Evolutionary conservation across 2,113 vertebrate species (phyloP).

Genomic region (Sialia sialis): DNA sequence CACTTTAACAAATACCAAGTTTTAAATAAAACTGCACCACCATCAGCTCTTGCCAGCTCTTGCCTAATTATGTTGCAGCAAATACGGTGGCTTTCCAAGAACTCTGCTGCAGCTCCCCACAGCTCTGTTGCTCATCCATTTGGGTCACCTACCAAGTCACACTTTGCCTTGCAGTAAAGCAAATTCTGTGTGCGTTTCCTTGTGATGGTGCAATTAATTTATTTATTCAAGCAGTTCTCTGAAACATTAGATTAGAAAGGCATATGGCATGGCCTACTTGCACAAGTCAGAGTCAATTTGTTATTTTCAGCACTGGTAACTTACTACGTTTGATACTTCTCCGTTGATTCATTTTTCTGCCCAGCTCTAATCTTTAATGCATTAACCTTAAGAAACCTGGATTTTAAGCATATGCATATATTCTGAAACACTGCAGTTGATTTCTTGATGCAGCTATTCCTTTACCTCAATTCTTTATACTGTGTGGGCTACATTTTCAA

Average conservation of each 20-base stretch:
- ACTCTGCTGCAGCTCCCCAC: not conserved
- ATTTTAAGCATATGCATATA: not conserved
- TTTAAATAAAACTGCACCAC: not conserved
- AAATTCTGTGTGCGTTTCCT: not conserved
- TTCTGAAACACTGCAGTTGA: not conserved
- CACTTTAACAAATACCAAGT: slow-evolving; percentile 31
- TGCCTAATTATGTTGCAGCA: slow-evolving; percentile 1
- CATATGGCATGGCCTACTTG: not conserved
- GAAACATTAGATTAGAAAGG: not conserved
- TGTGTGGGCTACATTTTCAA: not conserved
- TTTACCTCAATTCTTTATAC: not conserved
- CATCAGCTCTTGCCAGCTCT: not conserved
- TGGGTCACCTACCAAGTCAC: slow-evolving; percentile 30
- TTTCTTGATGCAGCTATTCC: not conserved
- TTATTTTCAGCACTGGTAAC: not conserved
- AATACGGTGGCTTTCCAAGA: slow-evolving; percentile 20
- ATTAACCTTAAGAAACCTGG: not conserved
- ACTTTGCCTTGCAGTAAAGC: not conserved
- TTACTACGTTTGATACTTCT: not conserved
- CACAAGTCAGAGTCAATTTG: not conserved
- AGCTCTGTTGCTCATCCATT: slow-evolving; percentile 26
- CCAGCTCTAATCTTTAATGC: not conserved
- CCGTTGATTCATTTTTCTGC: not conserved
- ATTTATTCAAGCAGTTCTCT: not conserved
- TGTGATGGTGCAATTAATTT: slow-evolving; percentile 5